Evolutionary conservation across 2,888 invertebrate genomes (phyloP).

Genomic region (Drosophila emarginata): DNA sequence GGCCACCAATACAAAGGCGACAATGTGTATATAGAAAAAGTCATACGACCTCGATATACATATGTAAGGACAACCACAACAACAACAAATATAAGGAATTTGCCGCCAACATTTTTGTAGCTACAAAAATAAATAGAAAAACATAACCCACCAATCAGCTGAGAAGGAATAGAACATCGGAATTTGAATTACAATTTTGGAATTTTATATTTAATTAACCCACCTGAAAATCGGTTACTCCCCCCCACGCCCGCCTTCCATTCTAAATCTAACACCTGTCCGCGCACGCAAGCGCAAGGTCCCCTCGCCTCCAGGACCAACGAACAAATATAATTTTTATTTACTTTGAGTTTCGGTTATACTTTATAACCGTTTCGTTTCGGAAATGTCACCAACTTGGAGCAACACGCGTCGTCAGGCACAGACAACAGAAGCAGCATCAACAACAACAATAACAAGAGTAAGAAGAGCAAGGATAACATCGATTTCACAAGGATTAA

Average conservation of each 20-base stretch:
- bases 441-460: constrained; percentile 47
- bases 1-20: constrained; percentile 12
- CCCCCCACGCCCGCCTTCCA: constrained; percentile 11
- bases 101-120: constrained; percentile 51
- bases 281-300: constrained; percentile 43
- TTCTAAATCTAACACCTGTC: not conserved
- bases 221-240: constrained; percentile 46
- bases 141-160: constrained; percentile 51
- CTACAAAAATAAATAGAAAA: constrained; percentile 19
- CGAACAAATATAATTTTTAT: constrained; percentile 16
- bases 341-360: constrained; percentile 32
- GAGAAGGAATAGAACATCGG: constrained; percentile 12
- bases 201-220: constrained; percentile 37
- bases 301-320: constrained; percentile 13
- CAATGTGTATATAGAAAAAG: constrained; percentile 28
- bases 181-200: constrained; percentile 20
- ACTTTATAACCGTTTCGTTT: constrained; percentile 38
- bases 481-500: constrained; percentile 55
- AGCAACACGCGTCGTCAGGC: constrained; percentile 79
- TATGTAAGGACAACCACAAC: constrained; percentile 6
- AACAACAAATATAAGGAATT: constrained; percentile 40
- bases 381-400: constrained; percentile 47
- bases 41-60: constrained; percentile 50
- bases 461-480: constrained; percentile 37
- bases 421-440: constrained; percentile 48